These are phyloP conservation scores for Rhineura floridana DNA, from an alignment of 2,113 vertebrate genomes.

Conservation along the genomic window DNA sequence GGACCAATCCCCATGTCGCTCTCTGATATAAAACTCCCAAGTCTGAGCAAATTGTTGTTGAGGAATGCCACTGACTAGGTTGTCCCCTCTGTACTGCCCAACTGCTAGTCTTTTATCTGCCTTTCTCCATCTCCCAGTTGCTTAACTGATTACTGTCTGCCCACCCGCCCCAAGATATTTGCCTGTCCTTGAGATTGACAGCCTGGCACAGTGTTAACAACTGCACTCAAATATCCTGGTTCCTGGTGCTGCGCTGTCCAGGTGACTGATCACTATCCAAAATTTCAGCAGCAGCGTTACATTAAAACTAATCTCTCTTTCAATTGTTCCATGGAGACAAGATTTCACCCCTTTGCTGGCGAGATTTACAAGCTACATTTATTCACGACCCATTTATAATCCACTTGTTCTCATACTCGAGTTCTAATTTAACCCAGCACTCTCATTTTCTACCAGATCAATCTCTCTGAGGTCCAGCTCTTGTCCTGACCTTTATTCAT, in stretches of 20 bases:
- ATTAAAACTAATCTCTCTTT: not conserved
- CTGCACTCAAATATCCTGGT: not conserved
- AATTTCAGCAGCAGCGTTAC: not conserved
- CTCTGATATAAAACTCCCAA: not conserved
- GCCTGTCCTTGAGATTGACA: not conserved
- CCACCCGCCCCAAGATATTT: too few relatives aligned
- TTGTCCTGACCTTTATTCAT: not conserved
- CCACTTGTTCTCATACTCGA: not conserved
- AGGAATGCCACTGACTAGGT: not conserved
- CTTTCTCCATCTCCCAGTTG: not conserved
- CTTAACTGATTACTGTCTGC: not conserved
- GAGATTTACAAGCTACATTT: not conserved
- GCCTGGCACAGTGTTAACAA: not conserved
- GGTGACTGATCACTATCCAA: not conserved
- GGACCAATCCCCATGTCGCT: not conserved
- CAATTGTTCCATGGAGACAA: not conserved
- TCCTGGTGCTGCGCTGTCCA: not conserved
- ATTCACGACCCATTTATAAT: not conserved
- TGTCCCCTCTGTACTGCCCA: not conserved
- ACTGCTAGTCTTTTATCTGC: too few relatives aligned
- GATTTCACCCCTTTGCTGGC: not conserved
- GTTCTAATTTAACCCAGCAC: not conserved
- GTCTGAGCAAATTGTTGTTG: not conserved
- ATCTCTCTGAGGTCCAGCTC: not conserved
- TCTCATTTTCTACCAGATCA: not conserved